Percentiles rank a stretch among this genome's conserved stretches.
Evolutionary conservation across 1,140 invertebrate species (phyloP).

Genomic region (Periplaneta americana): DNA sequence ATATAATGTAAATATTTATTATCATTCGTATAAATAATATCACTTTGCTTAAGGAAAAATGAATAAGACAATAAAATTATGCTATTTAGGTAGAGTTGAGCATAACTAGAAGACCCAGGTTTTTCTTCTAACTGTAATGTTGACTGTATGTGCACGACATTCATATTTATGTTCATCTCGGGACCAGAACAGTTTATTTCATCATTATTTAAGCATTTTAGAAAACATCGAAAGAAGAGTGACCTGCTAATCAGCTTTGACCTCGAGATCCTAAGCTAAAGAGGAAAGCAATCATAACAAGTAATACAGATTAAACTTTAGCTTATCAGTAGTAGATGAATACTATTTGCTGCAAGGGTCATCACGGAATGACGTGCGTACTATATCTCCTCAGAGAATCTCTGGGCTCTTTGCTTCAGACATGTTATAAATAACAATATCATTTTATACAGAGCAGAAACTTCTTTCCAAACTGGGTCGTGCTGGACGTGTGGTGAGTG

Average conservation of each 20-base stretch:
- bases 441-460: background rate
- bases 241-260: background rate
- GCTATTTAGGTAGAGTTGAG: too few species aligned
- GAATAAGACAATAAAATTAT: too few species aligned
- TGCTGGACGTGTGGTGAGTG: background rate
- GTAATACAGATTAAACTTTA: background rate
- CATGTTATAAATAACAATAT: background rate
- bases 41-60: too few species aligned
- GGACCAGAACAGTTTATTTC: background rate
- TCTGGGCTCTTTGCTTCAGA: background rate
- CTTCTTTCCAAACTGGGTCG: background rate
- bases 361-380: background rate
- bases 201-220: background rate
- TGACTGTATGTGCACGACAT: too few species aligned
- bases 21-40: too few species aligned
- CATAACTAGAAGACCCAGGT: too few species aligned
- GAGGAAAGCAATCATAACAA: background rate
- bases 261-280: background rate
- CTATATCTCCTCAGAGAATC: background rate
- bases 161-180: too few species aligned
- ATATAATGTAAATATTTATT: too few species aligned
- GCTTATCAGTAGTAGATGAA: background rate
- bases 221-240: background rate
- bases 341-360: background rate
- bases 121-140: too few species aligned